Percentiles rank a stretch among this genome's conserved stretches.
These are phyloP conservation scores for Sciurus niger DNA, from an alignment of 2,113 vertebrate genomes.

Conservation along the genomic window DNA sequence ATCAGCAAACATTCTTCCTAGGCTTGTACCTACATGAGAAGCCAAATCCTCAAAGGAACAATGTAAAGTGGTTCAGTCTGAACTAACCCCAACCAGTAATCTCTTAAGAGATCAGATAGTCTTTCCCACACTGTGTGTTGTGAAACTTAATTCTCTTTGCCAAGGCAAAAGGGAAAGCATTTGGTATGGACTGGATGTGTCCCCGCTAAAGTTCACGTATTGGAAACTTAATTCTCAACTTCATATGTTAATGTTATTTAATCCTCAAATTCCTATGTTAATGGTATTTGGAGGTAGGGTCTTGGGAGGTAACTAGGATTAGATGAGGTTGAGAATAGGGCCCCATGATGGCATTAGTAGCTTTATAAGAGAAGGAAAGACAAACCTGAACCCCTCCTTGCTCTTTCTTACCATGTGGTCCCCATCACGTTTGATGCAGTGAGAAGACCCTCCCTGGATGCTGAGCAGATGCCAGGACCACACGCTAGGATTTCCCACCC, in stretches of 20 bases:
- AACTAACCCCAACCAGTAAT: background rate
- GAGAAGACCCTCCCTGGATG: background rate
- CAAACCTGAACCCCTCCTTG: background rate
- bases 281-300: background rate
- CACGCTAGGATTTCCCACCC: background rate
- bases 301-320: background rate
- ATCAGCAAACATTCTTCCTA: background rate
- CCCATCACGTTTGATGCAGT: background rate
- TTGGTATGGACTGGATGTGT: background rate
- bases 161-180: background rate
- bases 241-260: background rate
- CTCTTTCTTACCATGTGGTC: background rate
- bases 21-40: background rate
- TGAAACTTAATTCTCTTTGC: constrained; percentile 22
- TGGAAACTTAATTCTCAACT: background rate
- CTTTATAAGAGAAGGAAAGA: background rate
- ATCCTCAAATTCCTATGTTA: background rate
- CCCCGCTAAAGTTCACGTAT: background rate
- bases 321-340: background rate
- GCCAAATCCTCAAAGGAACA: background rate
- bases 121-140: background rate
- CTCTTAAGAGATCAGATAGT: background rate
- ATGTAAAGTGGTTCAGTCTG: background rate
- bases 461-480: background rate
- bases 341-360: background rate